A percentile compares a stretch with the other conserved stretches of the same genome.
These are phyloP conservation scores for Zygothrica quintamaculata DNA, from an alignment of 2,888 invertebrate species.

Conservation along the genomic window DNA sequence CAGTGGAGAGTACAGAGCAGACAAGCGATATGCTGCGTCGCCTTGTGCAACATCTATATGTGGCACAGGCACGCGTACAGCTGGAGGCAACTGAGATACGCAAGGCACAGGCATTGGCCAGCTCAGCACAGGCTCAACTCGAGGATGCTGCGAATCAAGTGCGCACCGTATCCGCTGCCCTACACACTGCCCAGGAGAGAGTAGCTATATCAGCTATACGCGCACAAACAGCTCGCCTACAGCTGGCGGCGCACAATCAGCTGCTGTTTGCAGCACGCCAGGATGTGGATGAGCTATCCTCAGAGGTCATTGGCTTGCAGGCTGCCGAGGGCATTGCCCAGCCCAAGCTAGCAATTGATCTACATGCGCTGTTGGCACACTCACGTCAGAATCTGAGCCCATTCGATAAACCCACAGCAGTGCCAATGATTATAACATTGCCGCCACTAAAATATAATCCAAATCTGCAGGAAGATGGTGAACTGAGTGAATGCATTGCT, in stretches of 20 bases:
- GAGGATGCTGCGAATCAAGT: conserved; percentile 84
- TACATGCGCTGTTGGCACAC: conserved; percentile 75
- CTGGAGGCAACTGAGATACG: conserved; percentile 84
- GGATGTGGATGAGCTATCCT: conserved; percentile 84
- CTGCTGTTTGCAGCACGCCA: conserved; percentile 84
- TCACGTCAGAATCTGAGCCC: conserved; percentile 77
- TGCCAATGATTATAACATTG: conserved; percentile 71
- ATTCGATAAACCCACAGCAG: conserved; percentile 77
- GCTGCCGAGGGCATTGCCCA: conserved; percentile 82
- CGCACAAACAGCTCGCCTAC: conserved; percentile 84
- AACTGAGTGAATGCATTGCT: no score
- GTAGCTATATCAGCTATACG: conserved; percentile 83
- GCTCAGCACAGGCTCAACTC: conserved; percentile 79
- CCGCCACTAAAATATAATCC: conserved; percentile 10
- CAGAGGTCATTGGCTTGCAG: conserved; percentile 83
- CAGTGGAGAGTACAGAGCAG: conserved; percentile 56
- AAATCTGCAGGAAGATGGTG: no score
- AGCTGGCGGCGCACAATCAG: conserved; percentile 84
- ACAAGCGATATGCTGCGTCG: conserved; percentile 70
- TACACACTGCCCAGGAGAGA: conserved; percentile 83
- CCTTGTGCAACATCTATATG: conserved; percentile 82
- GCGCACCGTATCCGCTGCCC: conserved; percentile 80
- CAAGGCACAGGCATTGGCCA: conserved; percentile 83
- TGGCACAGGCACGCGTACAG: conserved; percentile 84
- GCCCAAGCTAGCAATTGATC: conserved; percentile 76